Evolutionary conservation across 92 coral and sea anemone species (phyloP).

Genomic region (Actinernus sp.): DNA sequence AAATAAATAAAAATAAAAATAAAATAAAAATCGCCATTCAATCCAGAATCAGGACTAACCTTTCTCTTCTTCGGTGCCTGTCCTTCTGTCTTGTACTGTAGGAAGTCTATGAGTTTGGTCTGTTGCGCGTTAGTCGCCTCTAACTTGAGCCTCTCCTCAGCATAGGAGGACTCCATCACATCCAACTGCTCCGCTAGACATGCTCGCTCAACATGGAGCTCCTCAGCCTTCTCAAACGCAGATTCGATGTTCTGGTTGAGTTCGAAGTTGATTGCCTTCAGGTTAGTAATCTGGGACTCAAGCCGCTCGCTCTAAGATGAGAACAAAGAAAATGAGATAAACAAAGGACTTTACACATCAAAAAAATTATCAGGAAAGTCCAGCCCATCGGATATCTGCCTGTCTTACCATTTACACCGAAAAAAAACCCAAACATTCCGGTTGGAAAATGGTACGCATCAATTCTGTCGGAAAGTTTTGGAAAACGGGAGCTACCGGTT

Average conservation of each 20-base stretch:
- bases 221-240: conserved; percentile 78
- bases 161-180: conserved; percentile 92
- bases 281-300: conserved; percentile 57
- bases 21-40: too few relatives aligned
- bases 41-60: conserved; percentile 34
- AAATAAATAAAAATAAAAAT: too few relatives aligned
- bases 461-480: too few relatives aligned
- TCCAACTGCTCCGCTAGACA: conserved; percentile 92
- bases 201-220: conserved; percentile 67
- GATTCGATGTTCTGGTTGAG: conserved; percentile 88
- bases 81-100: conserved; percentile 94
- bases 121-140: conserved; percentile 97
- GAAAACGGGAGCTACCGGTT: too few relatives aligned
- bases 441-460: too few relatives aligned
- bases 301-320: conserved; percentile 79
- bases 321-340: too few relatives aligned
- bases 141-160: conserved; percentile 94
- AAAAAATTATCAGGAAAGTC: too few relatives aligned
- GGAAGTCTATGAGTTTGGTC: conserved; percentile 95
- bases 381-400: too few relatives aligned
- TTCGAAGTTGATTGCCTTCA: conserved; percentile 85
- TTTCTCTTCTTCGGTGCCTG: conserved; percentile 84
- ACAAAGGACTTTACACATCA: too few relatives aligned
- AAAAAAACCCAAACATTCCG: too few relatives aligned
- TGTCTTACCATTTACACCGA: too few relatives aligned